These are phyloP conservation scores for Colossoma macropomum DNA, from an alignment of 2,113 vertebrate species.

Conservation along the genomic window DNA sequence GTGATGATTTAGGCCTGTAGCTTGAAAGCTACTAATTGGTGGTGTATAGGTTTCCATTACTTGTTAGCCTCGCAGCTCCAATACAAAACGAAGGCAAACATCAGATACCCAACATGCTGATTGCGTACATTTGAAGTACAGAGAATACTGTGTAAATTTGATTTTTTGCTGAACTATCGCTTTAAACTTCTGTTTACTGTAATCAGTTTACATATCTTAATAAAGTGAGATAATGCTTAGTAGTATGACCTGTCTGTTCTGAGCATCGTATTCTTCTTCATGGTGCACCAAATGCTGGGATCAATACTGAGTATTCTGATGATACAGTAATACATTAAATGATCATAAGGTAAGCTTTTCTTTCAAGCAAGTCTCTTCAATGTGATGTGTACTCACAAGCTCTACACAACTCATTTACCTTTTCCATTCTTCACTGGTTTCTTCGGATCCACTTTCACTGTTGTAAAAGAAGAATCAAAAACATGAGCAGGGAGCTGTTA, in stretches of 20 bases:
- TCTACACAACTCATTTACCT: slow-evolving; percentile 32
- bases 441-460: slow-evolving; percentile 48
- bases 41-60: too few species aligned
- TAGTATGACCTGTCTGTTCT: background rate
- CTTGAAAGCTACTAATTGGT: too few species aligned
- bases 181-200: background rate
- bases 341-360: background rate
- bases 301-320: background rate
- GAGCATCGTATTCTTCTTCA: background rate
- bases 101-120: too few species aligned
- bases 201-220: background rate
- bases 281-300: background rate
- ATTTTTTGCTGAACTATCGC: background rate
- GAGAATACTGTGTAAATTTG: background rate
- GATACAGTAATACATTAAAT: background rate
- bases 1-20: too few species aligned
- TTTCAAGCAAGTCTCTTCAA: background rate
- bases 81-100: too few species aligned
- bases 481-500: background rate
- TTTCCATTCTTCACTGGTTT: slow-evolving; percentile 49
- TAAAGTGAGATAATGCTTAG: background rate
- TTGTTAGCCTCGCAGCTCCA: too few species aligned
- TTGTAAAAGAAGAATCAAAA: background rate
- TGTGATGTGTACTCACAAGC: background rate
- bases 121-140: background rate